phyloP scores from a whole-genome alignment of 1,140 invertebrate genomes.

The Cydia strobilella region DNA sequence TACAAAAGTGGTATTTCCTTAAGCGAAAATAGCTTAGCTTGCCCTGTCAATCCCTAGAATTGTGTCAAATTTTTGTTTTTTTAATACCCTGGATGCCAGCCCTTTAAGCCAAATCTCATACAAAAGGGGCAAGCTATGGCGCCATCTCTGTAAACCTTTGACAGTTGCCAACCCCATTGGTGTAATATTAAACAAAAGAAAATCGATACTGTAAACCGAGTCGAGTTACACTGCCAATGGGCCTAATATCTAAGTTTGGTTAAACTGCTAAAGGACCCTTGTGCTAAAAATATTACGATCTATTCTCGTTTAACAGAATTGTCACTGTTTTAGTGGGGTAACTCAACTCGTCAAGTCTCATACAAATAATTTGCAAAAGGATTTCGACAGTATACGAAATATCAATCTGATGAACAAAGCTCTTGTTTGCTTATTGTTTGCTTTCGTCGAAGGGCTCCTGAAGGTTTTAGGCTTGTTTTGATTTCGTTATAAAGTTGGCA shows the following conservation, averaged over 20 bases:
- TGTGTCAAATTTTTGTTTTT: too few species aligned
- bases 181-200: neutral
- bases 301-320: neutral
- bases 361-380: neutral
- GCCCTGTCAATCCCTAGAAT: too few species aligned
- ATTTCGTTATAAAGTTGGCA: conserved; percentile 13
- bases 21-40: too few species aligned
- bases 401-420: neutral
- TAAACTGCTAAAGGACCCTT: neutral
- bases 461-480: neutral
- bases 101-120: too few species aligned
- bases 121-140: too few species aligned
- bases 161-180: too few species aligned
- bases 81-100: too few species aligned
- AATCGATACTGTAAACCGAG: neutral
- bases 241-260: neutral
- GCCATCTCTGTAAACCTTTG: too few species aligned
- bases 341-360: neutral
- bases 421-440: conserved; percentile 7
- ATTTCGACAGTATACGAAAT: neutral
- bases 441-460: neutral
- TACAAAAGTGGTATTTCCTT: too few species aligned
- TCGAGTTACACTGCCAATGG: neutral
- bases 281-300: neutral
- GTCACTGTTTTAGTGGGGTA: neutral